Percentiles rank a stretch among this genome's conserved stretches.
These are phyloP conservation scores for Eleginops maclovinus DNA, from an alignment of 2,113 vertebrate species.

Conservation along the genomic window DNA sequence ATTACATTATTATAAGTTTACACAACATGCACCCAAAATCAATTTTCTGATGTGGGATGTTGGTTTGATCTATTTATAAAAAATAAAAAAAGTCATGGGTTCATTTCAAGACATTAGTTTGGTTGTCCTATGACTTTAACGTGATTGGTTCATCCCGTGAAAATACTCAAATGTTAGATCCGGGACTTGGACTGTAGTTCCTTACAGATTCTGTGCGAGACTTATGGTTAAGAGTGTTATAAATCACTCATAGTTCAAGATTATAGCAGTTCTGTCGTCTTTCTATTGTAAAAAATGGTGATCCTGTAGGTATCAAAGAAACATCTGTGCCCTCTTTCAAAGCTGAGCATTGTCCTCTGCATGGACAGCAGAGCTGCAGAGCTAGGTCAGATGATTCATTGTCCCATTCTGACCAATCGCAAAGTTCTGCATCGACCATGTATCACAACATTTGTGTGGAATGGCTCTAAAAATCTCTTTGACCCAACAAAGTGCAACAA, in stretches of 20 bases:
- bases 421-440: constrained; percentile 2
- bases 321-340: constrained; percentile 2
- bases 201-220: not conserved
- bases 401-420: constrained; percentile 13
- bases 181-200: not conserved
- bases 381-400: constrained; percentile 26
- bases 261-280: not conserved
- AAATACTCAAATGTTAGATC: not conserved
- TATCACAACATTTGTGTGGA: constrained; percentile 20
- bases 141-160: constrained; percentile 8
- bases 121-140: constrained; percentile 9
- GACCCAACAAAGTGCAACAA: not conserved
- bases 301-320: not conserved
- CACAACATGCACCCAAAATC: not conserved
- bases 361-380: constrained; percentile 4
- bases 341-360: constrained; percentile 4
- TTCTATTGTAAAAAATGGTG: not conserved
- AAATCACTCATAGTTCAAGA: not conserved
- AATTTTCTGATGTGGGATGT: constrained; percentile 35
- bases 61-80: constrained; percentile 39
- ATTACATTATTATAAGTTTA: not conserved
- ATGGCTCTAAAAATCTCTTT: not conserved
- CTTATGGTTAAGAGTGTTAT: not conserved
- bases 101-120: constrained; percentile 24
- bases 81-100: not conserved